Base-by-base conservation (phyloP, 92 coral and sea anemone genomes). In the Paramuricea clavata region DNA sequence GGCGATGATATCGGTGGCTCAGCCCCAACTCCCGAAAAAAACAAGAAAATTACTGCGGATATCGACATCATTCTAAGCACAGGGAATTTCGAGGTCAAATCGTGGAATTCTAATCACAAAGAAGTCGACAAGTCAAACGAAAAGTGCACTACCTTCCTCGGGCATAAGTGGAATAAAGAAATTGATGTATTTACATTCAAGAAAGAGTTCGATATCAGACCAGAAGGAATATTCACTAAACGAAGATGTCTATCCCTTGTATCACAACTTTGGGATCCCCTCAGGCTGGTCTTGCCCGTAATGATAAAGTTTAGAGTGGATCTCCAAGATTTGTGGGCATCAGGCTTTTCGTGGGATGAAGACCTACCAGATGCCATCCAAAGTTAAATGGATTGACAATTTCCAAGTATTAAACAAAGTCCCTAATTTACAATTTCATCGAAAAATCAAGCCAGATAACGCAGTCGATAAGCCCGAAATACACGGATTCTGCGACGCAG, bases 401-500 rank as follows among this genome's bases (percentile, higher is more conserved):
- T 43, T 75, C 6, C 77, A 89, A 78, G 86, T 23, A 22, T 67
- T 89, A 81, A 92, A 92, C 67, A n/a, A 81, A 8, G 49, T 92
- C 22, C 89, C 89, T 27, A 62, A 85, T 23, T 86, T 50, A 26
- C 73, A 75, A 62, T 86, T 89, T 43, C 76, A 82, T 12, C 81
- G 93, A 31, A 86, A 92, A 50, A 90, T 92, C 32, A 92, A 92
- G 39, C 95, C 95, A 82, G 34, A 49, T 62, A 70, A 82, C 26
- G 79, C 91, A 67, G 82, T 92, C 17, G 92, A 91, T 17, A 57
- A 56, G 47, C 95, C 95, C 47, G 83, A 90, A 59, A 67, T 90
- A 28, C 92, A 90, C 43, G 90, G 92, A 69, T 90, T 87, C 68
- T 78, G 84, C 5, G 92, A 90, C 54, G 95, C 85, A 71, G 92